phyloP scores from a whole-genome alignment of 1,140 invertebrate genomes.

The Cecropterus lyciades region DNA sequence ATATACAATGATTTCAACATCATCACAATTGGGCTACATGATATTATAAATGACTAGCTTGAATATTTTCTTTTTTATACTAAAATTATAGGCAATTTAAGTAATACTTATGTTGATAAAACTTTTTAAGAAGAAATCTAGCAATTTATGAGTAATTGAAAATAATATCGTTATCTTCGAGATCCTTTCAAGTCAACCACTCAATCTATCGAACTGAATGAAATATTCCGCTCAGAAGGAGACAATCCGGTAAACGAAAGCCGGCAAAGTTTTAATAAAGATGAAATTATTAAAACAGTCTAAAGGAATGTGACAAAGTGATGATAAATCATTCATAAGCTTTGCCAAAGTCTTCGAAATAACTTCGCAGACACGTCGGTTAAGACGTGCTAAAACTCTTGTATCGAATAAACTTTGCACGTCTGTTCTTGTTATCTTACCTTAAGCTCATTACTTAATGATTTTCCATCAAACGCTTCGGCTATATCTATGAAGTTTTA shows the following conservation, averaged over 20 bases:
- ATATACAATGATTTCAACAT: no score
- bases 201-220: no score
- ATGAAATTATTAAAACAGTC: slow-evolving; percentile 2
- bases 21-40: no score
- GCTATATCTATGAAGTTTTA: no score
- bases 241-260: background rate
- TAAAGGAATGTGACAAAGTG: background rate
- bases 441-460: slow-evolving; percentile 1
- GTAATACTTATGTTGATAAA: no score
- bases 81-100: no score
- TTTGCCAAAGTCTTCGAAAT: background rate
- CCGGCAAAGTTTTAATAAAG: background rate
- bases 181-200: no score
- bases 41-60: no score
- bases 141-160: no score
- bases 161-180: no score
- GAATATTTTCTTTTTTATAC: no score
- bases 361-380: slow-evolving; percentile 2
- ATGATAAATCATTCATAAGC: slow-evolving; percentile 5
- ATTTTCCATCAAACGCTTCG: background rate
- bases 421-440: background rate
- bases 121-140: no score
- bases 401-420: background rate
- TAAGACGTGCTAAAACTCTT: background rate
- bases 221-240: background rate